A percentile compares a stretch with the other conserved stretches of the same genome.
Evolutionary conservation across 2,113 vertebrate genomes (phyloP).

Genomic region (human): DNA sequence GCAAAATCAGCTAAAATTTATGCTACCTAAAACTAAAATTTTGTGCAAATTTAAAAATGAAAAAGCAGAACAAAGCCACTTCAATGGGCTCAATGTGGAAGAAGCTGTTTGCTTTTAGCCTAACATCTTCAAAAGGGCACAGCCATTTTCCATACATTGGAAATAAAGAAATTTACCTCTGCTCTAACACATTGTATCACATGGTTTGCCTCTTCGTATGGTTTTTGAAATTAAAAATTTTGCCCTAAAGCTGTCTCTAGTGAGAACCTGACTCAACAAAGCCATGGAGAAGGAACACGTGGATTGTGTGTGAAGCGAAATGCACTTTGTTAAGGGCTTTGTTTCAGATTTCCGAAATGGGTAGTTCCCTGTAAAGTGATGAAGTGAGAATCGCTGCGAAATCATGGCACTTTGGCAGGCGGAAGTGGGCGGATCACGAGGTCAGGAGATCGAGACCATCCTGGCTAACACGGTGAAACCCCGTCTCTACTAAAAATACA

Average conservation of each 20-base stretch:
- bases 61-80: not conserved
- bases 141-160: not conserved
- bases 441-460: too few species aligned
- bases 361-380: constrained; percentile 13
- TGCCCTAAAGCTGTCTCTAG: not conserved
- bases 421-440: too few species aligned
- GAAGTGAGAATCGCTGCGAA: not conserved
- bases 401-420: too few species aligned
- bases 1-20: not conserved
- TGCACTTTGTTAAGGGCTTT: not conserved
- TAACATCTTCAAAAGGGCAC: not conserved
- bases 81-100: not conserved
- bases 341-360: not conserved
- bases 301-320: constrained; percentile 5
- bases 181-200: fast-evolving
- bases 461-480: too few species aligned
- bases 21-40: not conserved
- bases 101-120: not conserved
- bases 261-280: not conserved
- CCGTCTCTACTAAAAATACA: too few species aligned
- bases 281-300: constrained; percentile 40
- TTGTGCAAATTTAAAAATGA: not conserved
- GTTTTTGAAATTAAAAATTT: not conserved
- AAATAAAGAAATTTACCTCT: not conserved
- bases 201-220: fast-evolving